Conservation (phyloP, 2,888 invertebrate genomes). For the Scaptomyza reducta region DNA sequence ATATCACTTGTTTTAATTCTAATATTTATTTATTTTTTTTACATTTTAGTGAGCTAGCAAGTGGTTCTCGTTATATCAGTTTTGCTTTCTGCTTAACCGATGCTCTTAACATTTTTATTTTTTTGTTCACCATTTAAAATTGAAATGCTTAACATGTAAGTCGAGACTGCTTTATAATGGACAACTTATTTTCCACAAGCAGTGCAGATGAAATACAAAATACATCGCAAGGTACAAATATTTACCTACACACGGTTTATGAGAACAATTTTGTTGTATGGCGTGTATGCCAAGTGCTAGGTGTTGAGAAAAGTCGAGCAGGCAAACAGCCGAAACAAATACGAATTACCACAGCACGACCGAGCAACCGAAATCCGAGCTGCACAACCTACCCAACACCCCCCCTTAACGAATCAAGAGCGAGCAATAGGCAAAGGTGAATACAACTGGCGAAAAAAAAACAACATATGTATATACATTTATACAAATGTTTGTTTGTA, state of each 20-base stretch:
- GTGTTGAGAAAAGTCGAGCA: constrained; percentile 60
- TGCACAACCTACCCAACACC: too few species aligned
- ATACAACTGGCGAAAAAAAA: constrained; percentile 20
- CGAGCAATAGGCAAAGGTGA: constrained; percentile 25
- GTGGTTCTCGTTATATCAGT: too few species aligned
- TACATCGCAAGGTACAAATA: constrained; percentile 15
- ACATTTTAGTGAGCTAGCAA: too few species aligned
- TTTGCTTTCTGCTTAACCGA: too few species aligned
- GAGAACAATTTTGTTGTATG: constrained; percentile 81
- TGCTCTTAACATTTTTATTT: too few species aligned
- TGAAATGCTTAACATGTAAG: constrained; percentile 11
- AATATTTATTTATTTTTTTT: too few species aligned
- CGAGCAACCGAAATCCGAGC: constrained; percentile 15
- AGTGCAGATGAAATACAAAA: not conserved
- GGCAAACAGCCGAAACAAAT: constrained; percentile 56
- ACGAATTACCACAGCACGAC: constrained; percentile 31
- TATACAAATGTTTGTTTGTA: not conserved
- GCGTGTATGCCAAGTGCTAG: constrained; percentile 79
- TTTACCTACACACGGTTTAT: constrained; percentile 76
- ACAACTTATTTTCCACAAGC: constrained; percentile 1
- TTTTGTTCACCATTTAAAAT: too few species aligned
- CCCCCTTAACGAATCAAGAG: not conserved
- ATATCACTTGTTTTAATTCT: too few species aligned
- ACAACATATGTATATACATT: not conserved
- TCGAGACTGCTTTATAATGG: constrained; percentile 33